Evolutionary conservation across 2,797 vertebrate species (phyloP).

Genomic region (Taenioides sp.): DNA sequence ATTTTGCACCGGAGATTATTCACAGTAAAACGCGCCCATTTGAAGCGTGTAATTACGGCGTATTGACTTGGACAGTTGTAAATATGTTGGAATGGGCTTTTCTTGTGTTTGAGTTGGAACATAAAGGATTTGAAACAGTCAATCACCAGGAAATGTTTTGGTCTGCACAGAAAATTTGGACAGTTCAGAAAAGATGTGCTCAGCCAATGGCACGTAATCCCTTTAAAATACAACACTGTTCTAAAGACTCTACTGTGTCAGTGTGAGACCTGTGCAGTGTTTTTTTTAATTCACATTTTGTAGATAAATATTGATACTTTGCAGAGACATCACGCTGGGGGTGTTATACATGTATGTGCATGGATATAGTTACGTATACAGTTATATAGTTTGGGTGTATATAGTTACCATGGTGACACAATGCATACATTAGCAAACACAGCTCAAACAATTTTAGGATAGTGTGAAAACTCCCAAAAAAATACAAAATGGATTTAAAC

Average conservation of each 20-base stretch:
- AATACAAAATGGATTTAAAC: no score
- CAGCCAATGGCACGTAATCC: constrained; percentile 63
- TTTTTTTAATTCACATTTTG: background rate
- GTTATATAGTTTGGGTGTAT: no score
- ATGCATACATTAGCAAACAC: no score
- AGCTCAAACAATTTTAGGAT: no score
- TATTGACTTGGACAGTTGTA: constrained; percentile 48
- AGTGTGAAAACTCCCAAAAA: no score
- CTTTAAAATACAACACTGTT: constrained; percentile 21
- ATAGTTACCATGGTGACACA: no score
- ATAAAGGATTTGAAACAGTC: constrained; percentile 26
- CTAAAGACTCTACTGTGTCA: constrained; percentile 1
- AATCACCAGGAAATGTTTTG: constrained; percentile 43
- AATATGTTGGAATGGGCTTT: constrained; percentile 57
- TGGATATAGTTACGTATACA: no score
- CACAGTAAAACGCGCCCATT: constrained; percentile 32
- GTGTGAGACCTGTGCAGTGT: background rate
- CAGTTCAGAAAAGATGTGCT: constrained; percentile 44
- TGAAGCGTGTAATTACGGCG: constrained; percentile 40
- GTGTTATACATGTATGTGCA: no score
- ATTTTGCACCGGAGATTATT: background rate
- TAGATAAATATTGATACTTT: no score
- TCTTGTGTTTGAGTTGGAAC: constrained; percentile 58
- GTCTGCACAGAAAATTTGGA: constrained; percentile 51
- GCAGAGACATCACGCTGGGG: no score